Conservation (phyloP, 2,113 vertebrate species). For the Chroicocephalus ridibundus region DNA sequence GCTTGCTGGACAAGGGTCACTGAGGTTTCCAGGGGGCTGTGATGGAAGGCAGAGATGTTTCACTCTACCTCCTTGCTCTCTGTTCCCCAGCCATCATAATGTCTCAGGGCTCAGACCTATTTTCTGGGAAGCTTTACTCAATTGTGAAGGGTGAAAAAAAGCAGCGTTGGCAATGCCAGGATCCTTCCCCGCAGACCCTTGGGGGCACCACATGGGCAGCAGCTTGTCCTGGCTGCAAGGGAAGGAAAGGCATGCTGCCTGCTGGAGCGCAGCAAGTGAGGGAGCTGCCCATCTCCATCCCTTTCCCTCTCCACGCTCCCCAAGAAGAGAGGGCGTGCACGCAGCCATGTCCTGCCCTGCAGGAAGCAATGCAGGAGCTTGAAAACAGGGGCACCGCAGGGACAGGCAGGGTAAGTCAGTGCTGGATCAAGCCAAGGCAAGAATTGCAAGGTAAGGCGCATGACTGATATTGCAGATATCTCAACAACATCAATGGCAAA, state of each 20-base stretch:
- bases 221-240: not conserved
- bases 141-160: not conserved
- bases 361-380: not conserved
- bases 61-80: not conserved
- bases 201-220: not conserved
- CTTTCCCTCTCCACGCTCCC: fast-evolving
- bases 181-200: not conserved
- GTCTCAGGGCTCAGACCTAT: not conserved
- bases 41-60: not conserved
- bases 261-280: not conserved
- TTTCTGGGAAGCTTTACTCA: not conserved
- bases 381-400: not conserved
- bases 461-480: not conserved
- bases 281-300: not conserved
- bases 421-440: not conserved
- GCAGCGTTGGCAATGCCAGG: not conserved
- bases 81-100: not conserved
- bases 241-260: not conserved
- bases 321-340: not conserved
- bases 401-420: not conserved
- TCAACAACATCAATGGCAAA: not conserved
- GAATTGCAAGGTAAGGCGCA: not conserved
- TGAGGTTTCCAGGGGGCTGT: not conserved
- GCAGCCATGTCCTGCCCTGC: not conserved
- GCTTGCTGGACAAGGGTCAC: not conserved